Conservation (phyloP, 2,797 vertebrate species). For the Brachymystax lenok region DNA sequence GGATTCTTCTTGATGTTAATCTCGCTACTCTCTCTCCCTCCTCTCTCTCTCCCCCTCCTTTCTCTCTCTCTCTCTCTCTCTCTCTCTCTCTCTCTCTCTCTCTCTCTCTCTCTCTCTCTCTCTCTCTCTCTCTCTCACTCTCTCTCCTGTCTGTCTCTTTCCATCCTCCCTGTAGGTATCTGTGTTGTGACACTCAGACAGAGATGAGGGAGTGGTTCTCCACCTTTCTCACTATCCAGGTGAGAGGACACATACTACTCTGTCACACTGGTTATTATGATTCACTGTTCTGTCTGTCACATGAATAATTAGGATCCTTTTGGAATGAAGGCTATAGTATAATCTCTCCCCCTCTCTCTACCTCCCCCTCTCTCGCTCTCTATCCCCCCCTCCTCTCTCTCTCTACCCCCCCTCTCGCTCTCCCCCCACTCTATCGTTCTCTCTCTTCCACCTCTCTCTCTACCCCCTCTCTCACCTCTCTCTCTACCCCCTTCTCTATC, state of each 20-base stretch:
- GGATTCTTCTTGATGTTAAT: too few species aligned
- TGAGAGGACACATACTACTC: constrained; percentile 46
- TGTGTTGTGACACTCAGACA: constrained; percentile 87
- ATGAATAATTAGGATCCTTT: too few species aligned
- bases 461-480: not conserved
- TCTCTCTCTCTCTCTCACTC: constrained; percentile 8
- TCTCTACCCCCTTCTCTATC: too few species aligned
- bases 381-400: not conserved
- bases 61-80: constrained; percentile 4
- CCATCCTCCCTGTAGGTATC: constrained; percentile 80
- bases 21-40: not conserved
- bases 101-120: constrained; percentile 17
- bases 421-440: too few species aligned
- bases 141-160: constrained; percentile 7
- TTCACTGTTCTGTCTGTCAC: not conserved
- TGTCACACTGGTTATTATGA: not conserved
- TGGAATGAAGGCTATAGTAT: too few species aligned
- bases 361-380: too few species aligned
- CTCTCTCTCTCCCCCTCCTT: not conserved
- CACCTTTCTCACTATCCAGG: constrained; percentile 91
- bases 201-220: constrained; percentile 93
- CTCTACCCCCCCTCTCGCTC: too few species aligned
- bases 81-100: constrained; percentile 8
- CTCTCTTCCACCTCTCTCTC: constrained; percentile 6
- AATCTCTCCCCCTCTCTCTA: not conserved